phyloP scores from a whole-genome alignment of 2,888 invertebrate genomes.

The Sinhomidia bicolor region DNA sequence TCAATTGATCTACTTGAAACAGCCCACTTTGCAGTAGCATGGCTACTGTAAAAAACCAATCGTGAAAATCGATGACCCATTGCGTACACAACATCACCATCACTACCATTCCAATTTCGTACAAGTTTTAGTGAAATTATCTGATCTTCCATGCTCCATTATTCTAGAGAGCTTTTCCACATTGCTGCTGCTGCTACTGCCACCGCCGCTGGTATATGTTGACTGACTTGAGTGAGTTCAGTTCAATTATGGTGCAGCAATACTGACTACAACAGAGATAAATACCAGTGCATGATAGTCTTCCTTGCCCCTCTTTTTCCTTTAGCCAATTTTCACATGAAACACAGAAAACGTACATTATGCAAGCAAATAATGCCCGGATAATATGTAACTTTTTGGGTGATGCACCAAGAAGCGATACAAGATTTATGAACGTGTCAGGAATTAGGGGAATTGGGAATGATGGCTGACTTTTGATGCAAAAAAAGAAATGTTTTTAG shows the following conservation, averaged over 20 bases:
- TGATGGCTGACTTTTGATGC: constrained; percentile 51
- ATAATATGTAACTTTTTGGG: constrained; percentile 12
- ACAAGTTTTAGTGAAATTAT: neutral
- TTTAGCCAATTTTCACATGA: neutral
- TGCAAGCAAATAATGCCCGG: neutral
- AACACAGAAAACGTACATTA: neutral
- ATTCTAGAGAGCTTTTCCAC: neutral
- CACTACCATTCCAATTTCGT: neutral
- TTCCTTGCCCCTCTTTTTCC: too few relatives aligned
- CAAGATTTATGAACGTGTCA: constrained; percentile 66
- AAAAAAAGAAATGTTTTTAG: constrained; percentile 26
- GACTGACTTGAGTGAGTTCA: too few relatives aligned
- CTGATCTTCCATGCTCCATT: neutral
- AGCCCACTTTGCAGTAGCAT: neutral
- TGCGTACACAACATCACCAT: neutral
- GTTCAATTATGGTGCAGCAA: neutral
- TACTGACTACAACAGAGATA: neutral
- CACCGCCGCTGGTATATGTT: too few relatives aligned
- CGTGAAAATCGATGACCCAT: constrained; percentile 35
- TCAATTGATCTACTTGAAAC: neutral
- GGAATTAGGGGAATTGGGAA: constrained; percentile 65
- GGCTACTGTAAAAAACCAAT: constrained; percentile 7
- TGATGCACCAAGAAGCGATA: constrained; percentile 20
- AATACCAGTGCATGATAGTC: neutral
- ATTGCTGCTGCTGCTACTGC: too few relatives aligned